Conservation (phyloP, 2,797 vertebrate species). For the Knipowitschia caucasica region DNA sequence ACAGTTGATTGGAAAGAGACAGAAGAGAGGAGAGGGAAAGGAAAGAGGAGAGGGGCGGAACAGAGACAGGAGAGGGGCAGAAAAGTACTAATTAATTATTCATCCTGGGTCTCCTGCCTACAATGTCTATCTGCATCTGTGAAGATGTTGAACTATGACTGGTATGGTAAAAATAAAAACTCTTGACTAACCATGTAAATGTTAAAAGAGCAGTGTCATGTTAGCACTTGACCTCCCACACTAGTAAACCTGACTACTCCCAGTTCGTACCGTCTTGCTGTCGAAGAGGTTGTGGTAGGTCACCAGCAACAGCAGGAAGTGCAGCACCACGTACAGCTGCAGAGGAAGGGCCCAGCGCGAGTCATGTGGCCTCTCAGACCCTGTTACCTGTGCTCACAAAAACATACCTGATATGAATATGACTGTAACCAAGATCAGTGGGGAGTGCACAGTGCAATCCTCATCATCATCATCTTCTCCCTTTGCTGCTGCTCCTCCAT, state of each 20-base stretch:
- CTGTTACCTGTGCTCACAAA: conserved; percentile 77
- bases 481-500: no score
- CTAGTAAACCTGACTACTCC: not conserved
- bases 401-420: conserved; percentile 18
- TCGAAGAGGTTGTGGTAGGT: conserved; percentile 81
- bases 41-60: not conserved
- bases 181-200: no score
- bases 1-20: not conserved
- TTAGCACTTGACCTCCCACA: no score
- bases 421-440: no score
- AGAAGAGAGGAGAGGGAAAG: not conserved
- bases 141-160: no score
- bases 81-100: no score
- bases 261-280: conserved; percentile 71
- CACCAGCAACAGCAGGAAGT: conserved; percentile 78
- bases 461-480: no score
- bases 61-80: not conserved
- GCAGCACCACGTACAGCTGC: conserved; percentile 75
- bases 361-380: conserved; percentile 78
- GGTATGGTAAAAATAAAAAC: no score
- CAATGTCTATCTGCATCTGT: no score
- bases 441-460: no score
- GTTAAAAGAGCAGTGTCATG: no score
- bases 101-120: no score
- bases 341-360: conserved; percentile 63